A percentile compares a stretch with the other conserved stretches of the same genome.
phyloP scores from a whole-genome alignment of 2,797 vertebrate genomes.

The Arctocebus calabarensis region DNA sequence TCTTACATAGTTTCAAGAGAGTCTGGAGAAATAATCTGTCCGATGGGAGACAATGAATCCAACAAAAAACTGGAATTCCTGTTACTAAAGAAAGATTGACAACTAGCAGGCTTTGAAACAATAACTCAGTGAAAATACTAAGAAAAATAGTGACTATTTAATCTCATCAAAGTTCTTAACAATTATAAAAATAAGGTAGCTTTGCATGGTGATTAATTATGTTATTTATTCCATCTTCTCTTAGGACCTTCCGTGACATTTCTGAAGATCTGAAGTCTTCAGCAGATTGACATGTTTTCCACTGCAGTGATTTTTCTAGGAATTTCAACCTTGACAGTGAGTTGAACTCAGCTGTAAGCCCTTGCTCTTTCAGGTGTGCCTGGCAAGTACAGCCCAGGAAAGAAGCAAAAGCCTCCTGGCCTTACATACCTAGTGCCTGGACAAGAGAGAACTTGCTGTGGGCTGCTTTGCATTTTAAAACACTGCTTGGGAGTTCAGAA shows the following conservation, averaged over 20 bases:
- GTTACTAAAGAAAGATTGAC: neutral
- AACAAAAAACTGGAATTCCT: conserved; percentile 13
- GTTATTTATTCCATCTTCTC: conserved; percentile 39
- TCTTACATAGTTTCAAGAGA: neutral
- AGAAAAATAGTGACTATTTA: neutral
- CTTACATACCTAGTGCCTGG: conserved; percentile 67
- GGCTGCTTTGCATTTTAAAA: conserved; percentile 75
- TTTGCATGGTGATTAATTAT: neutral
- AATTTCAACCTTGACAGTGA: conserved; percentile 48
- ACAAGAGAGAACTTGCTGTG: conserved; percentile 66
- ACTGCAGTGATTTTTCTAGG: neutral
- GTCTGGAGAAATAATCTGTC: neutral
- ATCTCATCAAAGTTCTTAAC: neutral
- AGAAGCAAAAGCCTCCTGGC: conserved; percentile 73
- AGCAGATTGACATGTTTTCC: conserved; percentile 81
- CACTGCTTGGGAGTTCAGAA: conserved; percentile 54
- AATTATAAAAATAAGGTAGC: neutral
- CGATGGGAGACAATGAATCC: neutral
- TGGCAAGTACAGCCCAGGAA: conserved; percentile 46
- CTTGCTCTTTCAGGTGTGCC: conserved; percentile 70
- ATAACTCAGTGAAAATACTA: conserved; percentile 24
- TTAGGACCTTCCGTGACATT: conserved; percentile 85
- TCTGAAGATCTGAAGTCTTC: conserved; percentile 86
- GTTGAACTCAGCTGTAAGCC: conserved; percentile 71
- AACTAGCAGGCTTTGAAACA: conserved; percentile 31